Percentiles rank a stretch among this genome's conserved stretches.
These are phyloP conservation scores for Dinothrombium tinctorium DNA, from an alignment of 1,140 invertebrate species.

Conservation along the genomic window DNA sequence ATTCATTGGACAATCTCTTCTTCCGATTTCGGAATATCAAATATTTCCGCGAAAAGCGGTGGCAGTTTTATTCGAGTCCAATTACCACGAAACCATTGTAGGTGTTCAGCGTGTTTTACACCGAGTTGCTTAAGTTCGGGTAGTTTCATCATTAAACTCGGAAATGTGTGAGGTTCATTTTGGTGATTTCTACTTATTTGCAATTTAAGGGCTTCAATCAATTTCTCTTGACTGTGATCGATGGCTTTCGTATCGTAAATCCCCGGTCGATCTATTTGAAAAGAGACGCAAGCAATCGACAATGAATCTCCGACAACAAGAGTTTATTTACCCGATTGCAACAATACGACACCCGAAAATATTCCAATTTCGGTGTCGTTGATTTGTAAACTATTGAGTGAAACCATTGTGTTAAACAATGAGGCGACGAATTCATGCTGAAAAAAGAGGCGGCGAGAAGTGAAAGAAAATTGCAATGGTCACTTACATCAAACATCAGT, in stretches of 20 bases:
- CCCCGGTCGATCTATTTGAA: conserved; percentile 30
- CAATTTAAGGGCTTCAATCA: conserved; percentile 58
- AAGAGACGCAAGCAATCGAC: background rate
- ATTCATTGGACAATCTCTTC: too few species aligned
- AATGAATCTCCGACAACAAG: background rate
- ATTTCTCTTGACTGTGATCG: conserved; percentile 46
- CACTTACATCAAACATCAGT: conserved; percentile 74
- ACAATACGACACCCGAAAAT: conserved; percentile 59
- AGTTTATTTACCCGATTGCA: conserved; percentile 35
- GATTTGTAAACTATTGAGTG: conserved; percentile 40
- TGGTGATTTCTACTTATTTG: conserved; percentile 34
- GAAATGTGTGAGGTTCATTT: conserved; percentile 34
- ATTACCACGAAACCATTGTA: conserved; percentile 70
- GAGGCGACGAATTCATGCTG: conserved; percentile 45
- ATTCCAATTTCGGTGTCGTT: conserved; percentile 74
- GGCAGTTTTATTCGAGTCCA: conserved; percentile 56
- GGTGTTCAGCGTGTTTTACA: conserved; percentile 49
- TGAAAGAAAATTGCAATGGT: too few species aligned
- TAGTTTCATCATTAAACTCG: conserved; percentile 42
- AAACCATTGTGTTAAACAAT: conserved; percentile 28
- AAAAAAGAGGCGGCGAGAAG: conserved; percentile 4
- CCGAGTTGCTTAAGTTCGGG: conserved; percentile 57
- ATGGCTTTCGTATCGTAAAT: conserved; percentile 60
- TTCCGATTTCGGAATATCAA: conserved; percentile 82
- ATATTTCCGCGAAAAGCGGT: conserved; percentile 84